These are phyloP conservation scores for Mustelus asterias DNA, from an alignment of 2,113 vertebrate species.

Conservation along the genomic window DNA sequence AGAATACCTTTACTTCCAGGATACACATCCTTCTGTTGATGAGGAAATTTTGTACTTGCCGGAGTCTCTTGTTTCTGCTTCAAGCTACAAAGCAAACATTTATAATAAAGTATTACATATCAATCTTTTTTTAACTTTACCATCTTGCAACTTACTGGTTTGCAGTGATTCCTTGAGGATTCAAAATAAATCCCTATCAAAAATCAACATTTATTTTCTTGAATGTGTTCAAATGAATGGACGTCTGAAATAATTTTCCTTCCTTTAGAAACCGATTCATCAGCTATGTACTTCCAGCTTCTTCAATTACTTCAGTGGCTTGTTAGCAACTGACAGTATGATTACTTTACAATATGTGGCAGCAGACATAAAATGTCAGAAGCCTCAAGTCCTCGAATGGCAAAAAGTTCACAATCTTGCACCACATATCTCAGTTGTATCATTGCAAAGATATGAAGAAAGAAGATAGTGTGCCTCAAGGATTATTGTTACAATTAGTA, in stretches of 20 bases:
- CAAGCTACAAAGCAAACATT: constrained; percentile 52
- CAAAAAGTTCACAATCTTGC: background rate
- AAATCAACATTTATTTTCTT: background rate
- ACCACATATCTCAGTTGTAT: background rate
- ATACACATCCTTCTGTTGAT: constrained; percentile 73
- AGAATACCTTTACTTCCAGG: constrained; percentile 63
- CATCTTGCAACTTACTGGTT: background rate
- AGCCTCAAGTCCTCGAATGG: background rate
- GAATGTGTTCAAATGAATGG: background rate
- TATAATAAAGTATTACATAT: background rate
- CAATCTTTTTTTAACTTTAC: background rate
- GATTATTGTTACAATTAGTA: background rate
- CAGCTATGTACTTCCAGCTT: background rate
- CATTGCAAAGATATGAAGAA: background rate
- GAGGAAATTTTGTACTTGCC: constrained; percentile 60
- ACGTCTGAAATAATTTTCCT: background rate
- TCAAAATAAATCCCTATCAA: background rate
- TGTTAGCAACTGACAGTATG: background rate
- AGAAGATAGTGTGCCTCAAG: background rate
- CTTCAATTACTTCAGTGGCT: background rate
- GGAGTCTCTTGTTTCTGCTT: constrained; percentile 71
- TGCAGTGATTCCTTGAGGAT: background rate
- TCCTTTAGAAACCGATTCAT: background rate
- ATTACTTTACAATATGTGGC: background rate
- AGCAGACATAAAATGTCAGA: background rate